Evolutionary conservation across 1,140 invertebrate genomes (phyloP), one percentile per base, ranked within the genome.

Genomic region (Bacillus rossius): DNA sequence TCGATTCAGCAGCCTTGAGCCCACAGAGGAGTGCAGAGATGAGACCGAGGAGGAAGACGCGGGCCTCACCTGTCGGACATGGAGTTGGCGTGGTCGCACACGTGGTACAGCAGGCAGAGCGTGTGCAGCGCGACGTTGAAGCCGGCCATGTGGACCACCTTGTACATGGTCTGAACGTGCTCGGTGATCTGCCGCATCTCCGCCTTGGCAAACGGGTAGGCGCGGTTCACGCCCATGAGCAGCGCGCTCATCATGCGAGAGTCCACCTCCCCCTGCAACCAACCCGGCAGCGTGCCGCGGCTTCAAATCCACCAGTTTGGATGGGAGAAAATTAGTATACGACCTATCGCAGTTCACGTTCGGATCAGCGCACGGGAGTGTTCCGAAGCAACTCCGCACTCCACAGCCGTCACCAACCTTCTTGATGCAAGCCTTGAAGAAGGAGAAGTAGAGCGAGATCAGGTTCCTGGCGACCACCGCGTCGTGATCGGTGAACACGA

Each of bases 351-450:
- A n/a, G n/a, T n/a, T n/a, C n/a, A n/a, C n/a, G n/a, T n/a, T n/a
- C n/a, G n/a, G n/a, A n/a, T n/a, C n/a, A n/a, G n/a, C n/a, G n/a
- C n/a, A n/a, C n/a, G n/a, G n/a, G n/a, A n/a, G n/a, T n/a, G n/a
- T n/a, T n/a, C n/a, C n/a, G n/a, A n/a, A n/a, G n/a, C n/a, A n/a
- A n/a, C n/a, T n/a, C n/a, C n/a, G n/a, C n/a, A n/a, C n/a, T n/a
- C n/a, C n/a, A n/a, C n/a, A n/a, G n/a, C n/a, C n/a, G n/a, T n/a
- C n/a, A n/a, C n/a, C 62, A 66, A 84, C 84, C 74, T 87, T 90
- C 71, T 94, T 92, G 14, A 94, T 82, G 42, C 87, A 86, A 47
- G 93, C 89, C 77, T 95, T 97, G 75, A 99, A 99, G 67, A 98
- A 94, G 0, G 89, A 85, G 69, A 99, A 95, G 73, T 98, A 98